Percentiles rank a stretch among this genome's conserved stretches.
These are phyloP conservation scores for Heteropelma amictum DNA, from an alignment of 2,888 invertebrate species.

Conservation along the genomic window DNA sequence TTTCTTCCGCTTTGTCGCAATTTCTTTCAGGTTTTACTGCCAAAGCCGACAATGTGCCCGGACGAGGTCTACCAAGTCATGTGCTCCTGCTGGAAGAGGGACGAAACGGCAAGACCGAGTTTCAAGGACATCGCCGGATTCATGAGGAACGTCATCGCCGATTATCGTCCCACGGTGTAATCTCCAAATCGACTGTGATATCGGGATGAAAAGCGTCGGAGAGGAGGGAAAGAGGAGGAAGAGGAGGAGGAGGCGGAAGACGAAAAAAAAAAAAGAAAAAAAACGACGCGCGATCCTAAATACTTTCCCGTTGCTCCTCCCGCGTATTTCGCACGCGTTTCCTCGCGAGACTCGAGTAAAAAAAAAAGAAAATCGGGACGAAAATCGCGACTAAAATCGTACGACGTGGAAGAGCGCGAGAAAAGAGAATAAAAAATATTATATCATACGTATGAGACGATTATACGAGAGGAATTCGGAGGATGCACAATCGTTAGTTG, in stretches of 20 bases:
- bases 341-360: too few relatives aligned
- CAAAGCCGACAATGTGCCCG: conserved; percentile 87
- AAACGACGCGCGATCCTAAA: conserved; percentile 26
- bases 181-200: conserved; percentile 72
- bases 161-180: conserved; percentile 78
- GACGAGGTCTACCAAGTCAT: conserved; percentile 87
- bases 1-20: background rate
- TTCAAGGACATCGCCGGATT: conserved; percentile 85
- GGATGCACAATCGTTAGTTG: conserved; percentile 54
- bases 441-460: conserved; percentile 21
- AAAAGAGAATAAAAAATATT: conserved; percentile 4
- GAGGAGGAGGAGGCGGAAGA: background rate
- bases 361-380: conserved; percentile 20
- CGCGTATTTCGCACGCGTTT: conserved; percentile 18
- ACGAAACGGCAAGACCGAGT: conserved; percentile 81
- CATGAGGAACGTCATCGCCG: conserved; percentile 82
- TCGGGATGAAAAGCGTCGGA: conserved; percentile 46
- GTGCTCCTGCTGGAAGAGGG: conserved; percentile 84
- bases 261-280: conserved; percentile 13
- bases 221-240: conserved; percentile 28
- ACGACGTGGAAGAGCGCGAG: background rate
- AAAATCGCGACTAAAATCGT: background rate
- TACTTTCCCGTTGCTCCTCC: conserved; percentile 20
- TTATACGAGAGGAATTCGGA: conserved; percentile 35
- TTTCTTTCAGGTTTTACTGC: conserved; percentile 80